phyloP scores from a whole-genome alignment of 2,113 vertebrate species.

The Aspidoscelis tigris region DNA sequence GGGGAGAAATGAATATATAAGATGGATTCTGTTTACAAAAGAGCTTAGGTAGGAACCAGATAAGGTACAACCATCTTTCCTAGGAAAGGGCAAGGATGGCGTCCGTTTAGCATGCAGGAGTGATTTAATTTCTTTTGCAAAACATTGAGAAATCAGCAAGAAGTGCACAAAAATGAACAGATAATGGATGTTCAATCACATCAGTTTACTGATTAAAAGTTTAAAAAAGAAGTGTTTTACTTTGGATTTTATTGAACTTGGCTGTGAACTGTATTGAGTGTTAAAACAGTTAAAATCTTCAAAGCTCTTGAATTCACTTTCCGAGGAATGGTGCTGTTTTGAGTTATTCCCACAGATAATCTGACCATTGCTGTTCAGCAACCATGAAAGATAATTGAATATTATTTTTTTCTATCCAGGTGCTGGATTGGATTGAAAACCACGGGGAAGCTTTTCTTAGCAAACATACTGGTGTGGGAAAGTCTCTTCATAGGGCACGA shows the following conservation, averaged over 20 bases:
- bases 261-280: slow-evolving; percentile 11
- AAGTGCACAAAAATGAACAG: slow-evolving; percentile 44
- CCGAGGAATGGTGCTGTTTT: slow-evolving; percentile 21
- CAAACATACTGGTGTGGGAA: slow-evolving; percentile 96
- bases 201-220: slow-evolving; percentile 35
- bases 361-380: neutral
- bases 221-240: slow-evolving; percentile 22
- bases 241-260: slow-evolving; percentile 15
- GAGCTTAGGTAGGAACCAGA: neutral
- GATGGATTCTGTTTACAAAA: slow-evolving; percentile 4
- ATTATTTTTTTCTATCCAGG: slow-evolving; percentile 76
- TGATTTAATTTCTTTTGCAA: slow-evolving; percentile 18
- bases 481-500: slow-evolving; percentile 91
- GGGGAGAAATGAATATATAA: slow-evolving; percentile 1
- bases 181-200: slow-evolving; percentile 50
- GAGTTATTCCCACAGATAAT: slow-evolving; percentile 10
- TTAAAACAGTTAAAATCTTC: slow-evolving; percentile 29
- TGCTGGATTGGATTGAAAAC: slow-evolving; percentile 98
- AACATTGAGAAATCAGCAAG: slow-evolving; percentile 30
- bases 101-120: neutral
- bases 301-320: slow-evolving; percentile 5
- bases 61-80: slow-evolving; percentile 12
- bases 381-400: slow-evolving; percentile 58
- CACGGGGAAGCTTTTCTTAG: slow-evolving; percentile 96
- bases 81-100: neutral